Base-by-base conservation (phyloP, 1,140 invertebrate species). In the Drosophila ohnishii region DNA sequence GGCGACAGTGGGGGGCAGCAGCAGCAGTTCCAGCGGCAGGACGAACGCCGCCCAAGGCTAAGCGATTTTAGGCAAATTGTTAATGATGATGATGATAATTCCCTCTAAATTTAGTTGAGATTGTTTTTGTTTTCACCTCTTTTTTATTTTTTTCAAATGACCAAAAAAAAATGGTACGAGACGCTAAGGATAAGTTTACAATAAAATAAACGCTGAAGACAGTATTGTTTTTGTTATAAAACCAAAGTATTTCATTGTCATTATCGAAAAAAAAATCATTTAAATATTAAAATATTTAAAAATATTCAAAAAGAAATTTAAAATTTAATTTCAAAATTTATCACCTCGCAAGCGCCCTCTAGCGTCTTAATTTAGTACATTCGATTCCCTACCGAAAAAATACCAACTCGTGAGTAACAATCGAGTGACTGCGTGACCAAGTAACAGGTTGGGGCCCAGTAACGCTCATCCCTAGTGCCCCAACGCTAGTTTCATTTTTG, bases 141-240 rank as follows among this genome's bases (percentile, higher is more conserved):
- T 61, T 62, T 66, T 56, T 53, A 28, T 39, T 59, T 45, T 44
- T 64, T 71, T 30, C 65, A 57, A 71, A 35, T 58, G 67, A 71
- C 67, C 51, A 62, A 71, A 65, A 47, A 53, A 48, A 47, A 57
- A 30, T 42, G 67, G 65, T 70, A 56, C 37, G 64, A 57, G 47
- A 72, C 19, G 40, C 28, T 76, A 67, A 60, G 8, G 19, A 58
- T 75, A 75, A 75, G 62, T 67, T 60, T 65, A 57, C 62, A 75
- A 76, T 56, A 55, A 76, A 75, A 58, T 44, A 66, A 56, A 67
- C 56, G 62, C 74, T 75, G 73, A 76, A 67, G 48, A 76, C 74
- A 76, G 74, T 76, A 76, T 78, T 75, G 80, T 83, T 83, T 69
- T 81, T 84, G 82, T 85, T 86, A 70, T 63, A 75, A 78, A 77